Conservation (phyloP, 1,140 invertebrate species). For the Panulirus ornatus region DNA sequence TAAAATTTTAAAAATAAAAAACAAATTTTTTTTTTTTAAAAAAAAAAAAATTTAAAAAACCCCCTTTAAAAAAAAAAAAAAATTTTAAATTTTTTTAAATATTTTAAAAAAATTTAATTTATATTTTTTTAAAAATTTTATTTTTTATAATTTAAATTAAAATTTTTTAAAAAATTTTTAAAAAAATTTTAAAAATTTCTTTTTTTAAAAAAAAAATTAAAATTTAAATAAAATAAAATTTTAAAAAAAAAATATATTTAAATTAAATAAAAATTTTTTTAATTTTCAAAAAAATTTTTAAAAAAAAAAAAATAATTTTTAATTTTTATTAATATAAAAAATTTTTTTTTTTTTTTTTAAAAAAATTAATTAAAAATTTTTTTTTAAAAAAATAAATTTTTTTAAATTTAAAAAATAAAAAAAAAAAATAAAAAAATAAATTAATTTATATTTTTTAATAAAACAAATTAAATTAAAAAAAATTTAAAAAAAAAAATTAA, state of each 20-base stretch:
- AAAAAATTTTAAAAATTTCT: not conserved
- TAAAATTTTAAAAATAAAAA: too few relatives aligned
- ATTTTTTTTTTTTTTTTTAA: not conserved
- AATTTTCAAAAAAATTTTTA: not conserved
- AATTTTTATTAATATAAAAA: not conserved
- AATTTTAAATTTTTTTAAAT: not conserved
- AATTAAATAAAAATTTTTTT: too few relatives aligned
- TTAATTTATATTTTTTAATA: too few relatives aligned
- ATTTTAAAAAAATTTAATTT: not conserved
- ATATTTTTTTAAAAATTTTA: not conserved
- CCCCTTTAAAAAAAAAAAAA: not conserved
- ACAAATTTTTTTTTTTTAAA: too few relatives aligned
- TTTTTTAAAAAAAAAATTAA: not conserved
- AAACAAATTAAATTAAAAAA: too few relatives aligned
- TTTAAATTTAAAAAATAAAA: not conserved
- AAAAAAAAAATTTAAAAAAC: not conserved
- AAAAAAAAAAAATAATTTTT: not conserved
- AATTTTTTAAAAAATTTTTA: not conserved
- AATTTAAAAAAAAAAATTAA: too few relatives aligned
- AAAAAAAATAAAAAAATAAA: too few relatives aligned
- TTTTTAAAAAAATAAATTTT: not conserved
- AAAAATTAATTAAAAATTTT: not conserved
- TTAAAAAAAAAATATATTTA: not conserved
- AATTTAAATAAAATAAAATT: not conserved
- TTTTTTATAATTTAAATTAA: not conserved